These are phyloP conservation scores for Hetaerina americana DNA, from an alignment of 1,140 invertebrate genomes.

Conservation along the genomic window DNA sequence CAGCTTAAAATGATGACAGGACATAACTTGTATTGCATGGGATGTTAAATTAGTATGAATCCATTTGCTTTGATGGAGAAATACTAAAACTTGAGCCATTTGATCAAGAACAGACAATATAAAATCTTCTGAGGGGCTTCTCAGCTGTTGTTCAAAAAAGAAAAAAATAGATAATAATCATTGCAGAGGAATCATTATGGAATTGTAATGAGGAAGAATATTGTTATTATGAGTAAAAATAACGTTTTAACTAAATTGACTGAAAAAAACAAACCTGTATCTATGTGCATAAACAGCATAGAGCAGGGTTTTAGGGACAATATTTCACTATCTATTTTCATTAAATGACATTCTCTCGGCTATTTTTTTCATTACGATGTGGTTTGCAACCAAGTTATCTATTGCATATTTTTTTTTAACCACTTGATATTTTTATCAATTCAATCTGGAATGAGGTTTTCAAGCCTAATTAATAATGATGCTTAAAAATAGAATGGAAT, in stretches of 20 bases:
- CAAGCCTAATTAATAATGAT: no score
- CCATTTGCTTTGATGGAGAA: neutral
- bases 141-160: neutral
- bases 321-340: no score
- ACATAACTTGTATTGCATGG: neutral
- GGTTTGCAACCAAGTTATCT: no score
- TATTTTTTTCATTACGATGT: no score
- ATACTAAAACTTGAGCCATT: neutral
- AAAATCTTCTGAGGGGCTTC: neutral
- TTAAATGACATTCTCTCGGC: no score
- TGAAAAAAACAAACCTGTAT: neutral
- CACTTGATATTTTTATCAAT: no score
- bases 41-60: neutral
- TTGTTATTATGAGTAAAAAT: neutral
- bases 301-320: neutral
- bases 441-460: no score
- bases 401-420: no score
- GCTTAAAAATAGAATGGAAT: no score
- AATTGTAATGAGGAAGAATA: no score
- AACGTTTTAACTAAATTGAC: neutral
- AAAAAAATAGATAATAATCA: neutral
- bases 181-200: neutral
- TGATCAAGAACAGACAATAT: neutral
- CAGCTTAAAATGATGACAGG: neutral
- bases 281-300: neutral